Evolutionary conservation across 2,888 invertebrate species (phyloP).

Genomic region (Ophion ventricosus): DNA sequence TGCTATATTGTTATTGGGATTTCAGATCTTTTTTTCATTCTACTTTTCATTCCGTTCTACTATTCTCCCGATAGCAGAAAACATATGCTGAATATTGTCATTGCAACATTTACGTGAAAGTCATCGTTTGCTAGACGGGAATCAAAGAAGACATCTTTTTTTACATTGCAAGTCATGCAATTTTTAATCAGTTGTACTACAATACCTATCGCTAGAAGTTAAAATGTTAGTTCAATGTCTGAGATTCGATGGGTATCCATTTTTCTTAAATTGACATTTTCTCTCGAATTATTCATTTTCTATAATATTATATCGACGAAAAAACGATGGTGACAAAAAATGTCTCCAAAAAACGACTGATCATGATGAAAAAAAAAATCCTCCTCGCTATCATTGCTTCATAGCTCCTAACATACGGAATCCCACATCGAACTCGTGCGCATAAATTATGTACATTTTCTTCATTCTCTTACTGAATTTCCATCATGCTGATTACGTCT

Average conservation of each 20-base stretch:
- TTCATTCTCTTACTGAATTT: constrained; percentile 36
- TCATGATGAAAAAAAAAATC: constrained; percentile 3
- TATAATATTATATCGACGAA: background rate
- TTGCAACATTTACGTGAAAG: background rate
- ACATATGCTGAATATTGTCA: background rate
- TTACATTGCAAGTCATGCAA: background rate
- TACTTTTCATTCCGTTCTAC: background rate
- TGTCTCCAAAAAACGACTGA: background rate
- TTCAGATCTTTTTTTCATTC: background rate
- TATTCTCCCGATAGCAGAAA: background rate
- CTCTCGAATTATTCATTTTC: background rate
- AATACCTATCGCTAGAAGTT: too few species aligned
- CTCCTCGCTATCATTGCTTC: constrained; percentile 42
- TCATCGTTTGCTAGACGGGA: background rate
- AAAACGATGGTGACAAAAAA: background rate
- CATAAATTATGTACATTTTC: constrained; percentile 26
- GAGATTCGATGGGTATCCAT: background rate
- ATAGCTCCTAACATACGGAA: constrained; percentile 17
- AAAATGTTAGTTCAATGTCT: too few species aligned
- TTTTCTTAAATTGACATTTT: background rate
- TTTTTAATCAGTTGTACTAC: background rate
- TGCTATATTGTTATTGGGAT: background rate
- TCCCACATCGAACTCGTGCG: constrained; percentile 32
- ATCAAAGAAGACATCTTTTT: background rate
- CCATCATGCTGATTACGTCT: background rate